A percentile compares a stretch with the other conserved stretches of the same genome.
These are phyloP conservation scores for Brachionus rotundiformis DNA, from an alignment of 1,140 invertebrate genomes.

Conservation along the genomic window DNA sequence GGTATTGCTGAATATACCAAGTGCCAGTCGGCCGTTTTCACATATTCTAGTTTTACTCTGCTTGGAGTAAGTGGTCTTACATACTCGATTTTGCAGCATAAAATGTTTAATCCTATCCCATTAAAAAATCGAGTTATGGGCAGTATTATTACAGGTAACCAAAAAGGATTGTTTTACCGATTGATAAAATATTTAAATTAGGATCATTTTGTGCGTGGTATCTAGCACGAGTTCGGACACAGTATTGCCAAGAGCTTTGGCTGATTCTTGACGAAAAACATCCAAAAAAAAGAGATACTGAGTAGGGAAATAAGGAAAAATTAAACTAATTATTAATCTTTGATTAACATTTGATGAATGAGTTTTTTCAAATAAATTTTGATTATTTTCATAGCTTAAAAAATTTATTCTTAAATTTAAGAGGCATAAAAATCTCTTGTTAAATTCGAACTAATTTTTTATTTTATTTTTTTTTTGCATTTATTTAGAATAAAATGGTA, in stretches of 20 bases:
- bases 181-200: neutral
- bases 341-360: too few relatives aligned
- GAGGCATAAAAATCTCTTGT: conserved; percentile 28
- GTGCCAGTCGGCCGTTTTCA: conserved; percentile 45
- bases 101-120: conserved; percentile 42
- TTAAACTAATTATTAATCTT: too few relatives aligned
- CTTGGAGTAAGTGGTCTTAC: conserved; percentile 29
- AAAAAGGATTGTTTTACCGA: too few relatives aligned
- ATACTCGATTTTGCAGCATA: conserved; percentile 13
- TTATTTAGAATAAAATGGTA: conserved; percentile 12
- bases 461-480: neutral
- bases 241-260: conserved; percentile 50
- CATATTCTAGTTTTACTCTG: conserved; percentile 49
- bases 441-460: neutral
- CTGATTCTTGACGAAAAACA: conserved; percentile 18
- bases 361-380: neutral
- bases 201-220: conserved; percentile 47
- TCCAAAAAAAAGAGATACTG: neutral
- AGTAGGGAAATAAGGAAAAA: neutral
- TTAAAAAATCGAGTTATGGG: conserved; percentile 22
- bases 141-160: conserved; percentile 20
- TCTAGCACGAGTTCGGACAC: conserved; percentile 20
- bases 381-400: too few relatives aligned
- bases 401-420: neutral
- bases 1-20: conserved; percentile 49